Evolutionary conservation across 1,140 invertebrate genomes (phyloP).

Genomic region (Scylla paramamosain): DNA sequence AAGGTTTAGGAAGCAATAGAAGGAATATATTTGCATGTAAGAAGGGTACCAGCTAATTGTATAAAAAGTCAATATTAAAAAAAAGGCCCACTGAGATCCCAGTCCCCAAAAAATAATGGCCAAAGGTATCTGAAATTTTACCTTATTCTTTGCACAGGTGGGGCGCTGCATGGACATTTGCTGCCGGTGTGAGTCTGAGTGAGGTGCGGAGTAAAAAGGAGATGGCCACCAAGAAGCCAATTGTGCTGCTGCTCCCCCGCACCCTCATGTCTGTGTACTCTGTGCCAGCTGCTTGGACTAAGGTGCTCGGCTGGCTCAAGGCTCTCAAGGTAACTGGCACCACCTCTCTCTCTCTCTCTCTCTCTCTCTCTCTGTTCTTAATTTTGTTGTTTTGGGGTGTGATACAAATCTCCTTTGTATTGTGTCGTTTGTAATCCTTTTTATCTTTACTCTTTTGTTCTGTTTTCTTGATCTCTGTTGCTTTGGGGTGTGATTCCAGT

Average conservation of each 20-base stretch:
- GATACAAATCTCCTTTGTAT: background rate
- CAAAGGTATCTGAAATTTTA: no score
- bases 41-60: no score
- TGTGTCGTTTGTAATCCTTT: no score
- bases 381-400: no score
- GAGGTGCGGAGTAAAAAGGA: slow-evolving; percentile 75
- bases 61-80: no score
- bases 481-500: no score
- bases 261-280: slow-evolving; percentile 61
- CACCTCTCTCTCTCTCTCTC: background rate
- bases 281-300: slow-evolving; percentile 70
- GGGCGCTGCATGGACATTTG: slow-evolving; percentile 74
- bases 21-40: background rate
- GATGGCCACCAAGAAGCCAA: slow-evolving; percentile 69
- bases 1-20: no score
- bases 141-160: slow-evolving; percentile 53
- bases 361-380: background rate
- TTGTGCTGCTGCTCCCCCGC: slow-evolving; percentile 66
- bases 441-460: no score
- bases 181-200: slow-evolving; percentile 49
- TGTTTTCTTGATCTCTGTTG: no score
- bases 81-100: no score
- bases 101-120: no score
- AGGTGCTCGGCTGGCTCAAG: slow-evolving; percentile 69
- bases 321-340: slow-evolving; percentile 63